Percentiles rank a stretch among this genome's conserved stretches.
phyloP scores from a whole-genome alignment of 1,140 invertebrate species.

The Pinna nobilis region DNA sequence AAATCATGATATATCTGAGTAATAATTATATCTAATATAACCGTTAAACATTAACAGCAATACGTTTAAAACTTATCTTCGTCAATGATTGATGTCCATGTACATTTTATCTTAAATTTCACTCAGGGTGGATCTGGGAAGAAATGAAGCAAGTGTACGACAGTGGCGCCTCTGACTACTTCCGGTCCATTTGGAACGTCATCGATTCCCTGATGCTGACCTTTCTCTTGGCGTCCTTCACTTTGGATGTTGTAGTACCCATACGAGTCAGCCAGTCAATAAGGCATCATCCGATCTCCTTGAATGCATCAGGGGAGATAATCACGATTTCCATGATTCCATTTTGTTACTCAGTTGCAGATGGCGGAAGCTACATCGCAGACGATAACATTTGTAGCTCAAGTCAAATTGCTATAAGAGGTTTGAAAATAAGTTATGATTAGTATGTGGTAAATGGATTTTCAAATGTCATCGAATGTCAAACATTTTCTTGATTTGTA shows the following conservation, averaged over 20 bases:
- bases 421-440: neutral
- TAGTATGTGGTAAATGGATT: neutral
- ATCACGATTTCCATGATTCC: slow-evolving; percentile 18
- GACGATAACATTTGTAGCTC: slow-evolving; percentile 10
- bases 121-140: slow-evolving; percentile 59
- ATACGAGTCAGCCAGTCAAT: slow-evolving; percentile 40
- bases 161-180: slow-evolving; percentile 52
- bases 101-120: no score
- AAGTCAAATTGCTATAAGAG: neutral
- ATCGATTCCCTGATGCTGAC: slow-evolving; percentile 62
- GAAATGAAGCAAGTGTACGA: slow-evolving; percentile 60
- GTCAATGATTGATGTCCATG: no score
- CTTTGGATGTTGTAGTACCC: slow-evolving; percentile 52
- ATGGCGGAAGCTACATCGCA: neutral
- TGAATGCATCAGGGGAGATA: slow-evolving; percentile 23
- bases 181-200: slow-evolving; percentile 60
- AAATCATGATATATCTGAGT: no score
- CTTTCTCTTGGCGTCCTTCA: slow-evolving; percentile 56
- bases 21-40: no score
- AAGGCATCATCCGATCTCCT: slow-evolving; percentile 1
- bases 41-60: no score
- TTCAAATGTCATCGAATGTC: neutral
- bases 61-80: no score
- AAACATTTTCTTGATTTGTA: neutral
- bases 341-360: slow-evolving; percentile 8